Evolutionary conservation across 2,113 vertebrate species (phyloP), one percentile per base, ranked within the genome.

Genomic region (Bagarius yarrelli): DNA sequence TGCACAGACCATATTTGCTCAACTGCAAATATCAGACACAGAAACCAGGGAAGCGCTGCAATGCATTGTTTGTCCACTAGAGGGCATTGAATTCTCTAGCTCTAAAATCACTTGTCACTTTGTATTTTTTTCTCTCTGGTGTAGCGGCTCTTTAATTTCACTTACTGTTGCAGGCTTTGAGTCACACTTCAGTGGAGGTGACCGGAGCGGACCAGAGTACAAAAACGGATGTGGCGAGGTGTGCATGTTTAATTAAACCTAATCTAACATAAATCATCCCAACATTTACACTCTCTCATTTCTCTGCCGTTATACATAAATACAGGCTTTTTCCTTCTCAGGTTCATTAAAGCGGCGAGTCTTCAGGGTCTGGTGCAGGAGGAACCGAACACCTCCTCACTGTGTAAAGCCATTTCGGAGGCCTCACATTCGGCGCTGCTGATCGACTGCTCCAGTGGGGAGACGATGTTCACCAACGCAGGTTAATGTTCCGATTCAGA

Each of bases 261-360:
- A 34, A 55, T 18, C 66, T 47, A 36, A 44, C 25, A 6, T 21
- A 36, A 66, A 66, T 21, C 21, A 4, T 44, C 12, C 21, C 63
- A 36, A 23, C 11, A 4, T 66, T 36, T 34, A 66, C 32, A 23
- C 19, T 66, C 32, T 11, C 12, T 66, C 34, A 5, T 3, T 36
- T 66, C 36, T 13, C 34, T 67, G 9, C 36, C 32, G 27, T 63
- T 27, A n/a, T n/a, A n/a, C n/a, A n/a, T n/a, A n/a, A n/a, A n/a
- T n/a, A n/a, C n/a, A n/a, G n/a, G n/a, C n/a, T 14, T 44, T n/a
- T 53, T 30, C 2, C 53, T n/a, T 16, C 16, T 21, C 85, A 99
- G 98, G 92, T 98, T 99, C 88, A 93, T 98, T 84, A 96, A 94
- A 87, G 95, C 95, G 70, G 96, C 96, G 84, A 95, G 98, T 87